A percentile compares a stretch with the other conserved stretches of the same genome.
Conservation (phyloP, 2,113 vertebrate genomes). For the Serilophus lunatus region DNA sequence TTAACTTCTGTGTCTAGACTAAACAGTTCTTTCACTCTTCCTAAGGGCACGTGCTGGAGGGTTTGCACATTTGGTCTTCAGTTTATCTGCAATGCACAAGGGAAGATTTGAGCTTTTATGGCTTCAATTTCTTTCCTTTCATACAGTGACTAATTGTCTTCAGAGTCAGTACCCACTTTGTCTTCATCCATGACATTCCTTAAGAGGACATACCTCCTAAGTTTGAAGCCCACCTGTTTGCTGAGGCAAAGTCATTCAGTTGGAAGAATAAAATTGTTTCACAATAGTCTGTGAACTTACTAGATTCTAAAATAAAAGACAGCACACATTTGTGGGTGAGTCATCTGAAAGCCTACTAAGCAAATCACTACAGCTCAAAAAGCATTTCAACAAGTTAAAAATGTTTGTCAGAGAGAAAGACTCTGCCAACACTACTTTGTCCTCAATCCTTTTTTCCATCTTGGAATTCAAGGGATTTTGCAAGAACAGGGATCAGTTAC, state of each 20-base stretch:
- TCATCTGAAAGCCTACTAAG: neutral
- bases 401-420: neutral
- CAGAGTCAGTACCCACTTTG: neutral
- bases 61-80: constrained; percentile 14
- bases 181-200: neutral
- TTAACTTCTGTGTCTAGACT: constrained; percentile 55
- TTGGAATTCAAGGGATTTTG: too few relatives aligned
- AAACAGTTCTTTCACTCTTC: constrained; percentile 30
- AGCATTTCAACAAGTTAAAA: neutral
- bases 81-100: neutral
- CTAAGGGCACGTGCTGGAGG: neutral
- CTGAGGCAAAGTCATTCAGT: neutral
- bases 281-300: neutral
- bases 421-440: neutral
- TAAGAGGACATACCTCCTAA: neutral
- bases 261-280: neutral
- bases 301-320: neutral
- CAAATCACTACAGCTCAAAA: neutral
- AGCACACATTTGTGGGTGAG: neutral
- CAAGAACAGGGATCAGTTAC: neutral
- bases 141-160: neutral
- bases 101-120: neutral
- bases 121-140: neutral
- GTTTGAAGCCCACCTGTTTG: neutral
- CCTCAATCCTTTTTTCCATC: too few relatives aligned